Evolutionary conservation across 2,113 vertebrate species (phyloP), one percentile per base, ranked within the genome.

Genomic region (Sialia sialis): DNA sequence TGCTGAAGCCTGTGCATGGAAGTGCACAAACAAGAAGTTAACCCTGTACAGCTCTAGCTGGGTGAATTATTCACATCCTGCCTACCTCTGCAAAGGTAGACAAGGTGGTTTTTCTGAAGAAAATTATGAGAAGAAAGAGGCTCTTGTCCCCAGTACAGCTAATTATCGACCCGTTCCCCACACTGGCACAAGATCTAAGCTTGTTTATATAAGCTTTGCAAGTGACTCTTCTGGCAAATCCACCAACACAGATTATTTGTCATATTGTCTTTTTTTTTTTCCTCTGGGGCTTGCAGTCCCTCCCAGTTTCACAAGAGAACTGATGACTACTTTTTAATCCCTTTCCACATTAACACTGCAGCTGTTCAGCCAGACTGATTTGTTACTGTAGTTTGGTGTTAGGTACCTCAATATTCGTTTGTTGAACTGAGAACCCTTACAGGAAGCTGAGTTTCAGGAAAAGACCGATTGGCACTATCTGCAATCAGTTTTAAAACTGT

Each of bases 311-410:
- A 91, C 79, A 95, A 36, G 60, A 84, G 56, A 85, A 91, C 64
- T 81, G 76, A 86, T 94, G 63, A 81, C 55, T 68, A 67, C 66
- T 94, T 84, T 83, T 95, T 93, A 92, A 88, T 52, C 60, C 82
- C 68, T 64, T 90, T 77, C 51, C 55, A 91, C 72, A 81, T 44
- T 55, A 88, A 86, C 25, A 48, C 43, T 59, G 63, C 55, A 83
- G 81, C 63, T 91, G 46, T 77, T 94, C 70, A 87, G 44, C 30
- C 84, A 76, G 62, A 41, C 55, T 46, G 34, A 91, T 79, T 34
- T 30, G 58, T 87, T 54, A 44, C 25, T 51, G n/a, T n/a, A 58
- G n/a, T 46, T 89, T 66, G 23, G 11, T 46, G 17, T 67, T 83
- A 67, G 55, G 16, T 59, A 69, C 49, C 63, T 85, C 69, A 38